Evolutionary conservation across 2,888 invertebrate genomes (phyloP), one percentile per base, ranked within the genome.

Genomic region (Drosophila monieri): DNA sequence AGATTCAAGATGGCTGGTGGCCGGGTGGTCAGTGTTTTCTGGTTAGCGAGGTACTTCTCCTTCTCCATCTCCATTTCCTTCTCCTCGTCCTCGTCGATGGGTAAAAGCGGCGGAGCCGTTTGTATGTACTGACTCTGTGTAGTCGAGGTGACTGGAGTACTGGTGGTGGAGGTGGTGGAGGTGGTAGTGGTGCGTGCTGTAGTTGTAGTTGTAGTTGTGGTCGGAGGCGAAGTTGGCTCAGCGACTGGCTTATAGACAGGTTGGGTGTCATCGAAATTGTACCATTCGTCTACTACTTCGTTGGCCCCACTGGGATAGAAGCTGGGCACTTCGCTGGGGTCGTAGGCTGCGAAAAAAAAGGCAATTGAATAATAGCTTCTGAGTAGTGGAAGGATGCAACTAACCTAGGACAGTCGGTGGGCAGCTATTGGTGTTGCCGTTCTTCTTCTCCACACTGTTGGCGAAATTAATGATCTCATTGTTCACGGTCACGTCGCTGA

Each of bases 401-500:
- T 71, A 67, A 90, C 88, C 88, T 35, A 91, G 80, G 10, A 90
- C 87, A 71, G 91, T 90, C 14, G 83, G 77, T 0, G 93, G 91
- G 84, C 95, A 95, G 66, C 93, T 93, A 41, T 94, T 94, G 8
- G 95, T 90, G 49, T 93, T 92, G 47, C 94, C 94, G 51, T 93
- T 92, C 32, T 92, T 92, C 72, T 93, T 93, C 71, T 95, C 94
- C 0, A 93, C 93, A 1, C 94, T 93, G 74, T 94, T 94, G 0
- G 95, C 96, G 90, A 97, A 96, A 89, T 97, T 96, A 49, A 96
- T 93, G 52, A 95, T 94, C 61, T 94, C 93, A 1, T 96, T 96
- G 89, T 98, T 98, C 54, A 98, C 92, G 0, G 97, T 97, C 0
- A 97, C 96, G 90, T 99, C 99, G 0, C 97, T 97, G 44, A 99